Conservation (phyloP, 2,888 invertebrate species). For the Eurytoma californica region DNA sequence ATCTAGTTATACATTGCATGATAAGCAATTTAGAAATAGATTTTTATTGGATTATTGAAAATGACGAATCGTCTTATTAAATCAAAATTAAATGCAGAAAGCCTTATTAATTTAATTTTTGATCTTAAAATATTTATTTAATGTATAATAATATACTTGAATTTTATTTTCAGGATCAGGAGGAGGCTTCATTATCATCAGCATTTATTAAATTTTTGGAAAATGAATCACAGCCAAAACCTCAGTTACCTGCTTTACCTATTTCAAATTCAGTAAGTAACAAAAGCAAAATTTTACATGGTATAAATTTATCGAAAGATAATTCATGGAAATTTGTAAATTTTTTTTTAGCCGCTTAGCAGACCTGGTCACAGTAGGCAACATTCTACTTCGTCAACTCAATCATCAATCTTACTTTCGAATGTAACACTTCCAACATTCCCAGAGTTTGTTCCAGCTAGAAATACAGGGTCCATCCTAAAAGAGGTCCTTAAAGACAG, state of each 20-base stretch:
- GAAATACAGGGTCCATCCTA: slow-evolving; percentile 80
- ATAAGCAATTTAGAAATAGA: too few species aligned
- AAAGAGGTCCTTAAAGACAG: slow-evolving; percentile 80
- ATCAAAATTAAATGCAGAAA: too few species aligned
- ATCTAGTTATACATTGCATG: too few species aligned
- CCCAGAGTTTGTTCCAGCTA: slow-evolving; percentile 77
- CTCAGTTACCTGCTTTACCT: slow-evolving; percentile 77
- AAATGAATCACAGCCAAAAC: slow-evolving; percentile 85
- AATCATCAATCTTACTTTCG: slow-evolving; percentile 76
- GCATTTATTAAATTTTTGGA: slow-evolving; percentile 89
- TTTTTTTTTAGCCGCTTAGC: slow-evolving; percentile 63
- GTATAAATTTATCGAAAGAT: neutral
- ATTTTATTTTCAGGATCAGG: slow-evolving; percentile 69
- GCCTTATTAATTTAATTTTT: too few species aligned
- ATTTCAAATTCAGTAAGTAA: slow-evolving; percentile 69
- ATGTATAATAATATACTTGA: neutral
- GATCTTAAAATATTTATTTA: neutral
- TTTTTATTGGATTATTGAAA: too few species aligned
- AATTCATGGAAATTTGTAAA: neutral
- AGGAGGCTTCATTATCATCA: slow-evolving; percentile 80
- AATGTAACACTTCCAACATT: slow-evolving; percentile 78
- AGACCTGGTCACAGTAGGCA: slow-evolving; percentile 71
- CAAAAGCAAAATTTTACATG: slow-evolving; percentile 8
- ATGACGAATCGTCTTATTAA: too few species aligned
- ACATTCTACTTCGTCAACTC: slow-evolving; percentile 72